These are phyloP conservation scores for Hydraecia micacea DNA, from an alignment of 2,888 invertebrate species.

Conservation along the genomic window DNA sequence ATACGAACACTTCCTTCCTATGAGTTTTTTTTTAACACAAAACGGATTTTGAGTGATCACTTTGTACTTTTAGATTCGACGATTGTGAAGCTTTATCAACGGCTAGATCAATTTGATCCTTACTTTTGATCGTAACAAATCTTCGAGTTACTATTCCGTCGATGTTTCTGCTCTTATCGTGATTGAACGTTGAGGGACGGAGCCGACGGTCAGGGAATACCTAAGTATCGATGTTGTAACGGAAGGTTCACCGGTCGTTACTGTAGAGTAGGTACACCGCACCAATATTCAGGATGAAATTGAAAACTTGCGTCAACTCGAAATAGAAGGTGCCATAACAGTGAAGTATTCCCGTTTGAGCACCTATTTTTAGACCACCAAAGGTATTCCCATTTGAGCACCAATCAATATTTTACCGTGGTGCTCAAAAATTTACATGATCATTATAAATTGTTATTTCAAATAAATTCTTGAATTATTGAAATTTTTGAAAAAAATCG, in stretches of 20 bases:
- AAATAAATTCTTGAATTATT: too few species aligned
- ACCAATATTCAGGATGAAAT: conserved; percentile 6
- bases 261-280: background rate
- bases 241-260: conserved; percentile 9
- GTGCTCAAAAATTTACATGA: too few species aligned
- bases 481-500: background rate
- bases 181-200: conserved; percentile 49
- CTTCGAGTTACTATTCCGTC: conserved; percentile 51
- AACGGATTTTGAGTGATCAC: conserved; percentile 24
- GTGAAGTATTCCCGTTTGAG: too few species aligned
- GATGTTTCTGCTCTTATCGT: conserved; percentile 53
- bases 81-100: conserved; percentile 31
- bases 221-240: conserved; percentile 27
- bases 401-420: too few species aligned
- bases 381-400: too few species aligned
- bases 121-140: conserved; percentile 49
- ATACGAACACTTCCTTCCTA: conserved; percentile 12
- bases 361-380: too few species aligned
- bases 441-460: too few species aligned
- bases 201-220: conserved; percentile 46
- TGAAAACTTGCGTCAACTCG: background rate
- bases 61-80: conserved; percentile 16
- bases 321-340: background rate
- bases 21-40: conserved; percentile 20
- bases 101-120: conserved; percentile 40